Evolutionary conservation across 2,888 invertebrate genomes (phyloP), one percentile per base, ranked within the genome.

Genomic region (Priocnemis perturbator): DNA sequence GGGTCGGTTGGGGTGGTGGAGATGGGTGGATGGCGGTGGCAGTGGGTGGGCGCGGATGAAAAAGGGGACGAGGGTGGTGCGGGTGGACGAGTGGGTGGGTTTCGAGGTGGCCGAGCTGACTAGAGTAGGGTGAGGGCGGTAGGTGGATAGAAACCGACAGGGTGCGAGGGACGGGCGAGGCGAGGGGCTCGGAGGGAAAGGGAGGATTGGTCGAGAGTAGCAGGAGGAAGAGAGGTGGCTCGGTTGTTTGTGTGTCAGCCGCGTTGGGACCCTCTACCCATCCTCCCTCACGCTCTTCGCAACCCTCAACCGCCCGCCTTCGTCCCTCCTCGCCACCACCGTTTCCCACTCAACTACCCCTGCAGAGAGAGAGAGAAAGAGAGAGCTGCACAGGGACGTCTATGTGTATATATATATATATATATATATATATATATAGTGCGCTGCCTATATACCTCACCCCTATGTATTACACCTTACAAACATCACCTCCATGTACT

Each of bases 231-330:
- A 76, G 79, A 68, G 82, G 81, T 79, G 80, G 81, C 81, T 81
- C 81, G 84, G 85, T 86, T 87, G 88, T 88, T 88, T 88, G 88
- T 88, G 87, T 89, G 88, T 88, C 88, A 89, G 88, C 84, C 87
- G 86, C 88, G 82, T 84, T 87, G 88, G 86, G 87, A 86, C 84
- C 83, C 83, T 81, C 83, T 77, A 75, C 81, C 76, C 81, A 72
- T 76, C 78, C 77, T 73, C 68, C 59, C 73, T 61, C 48, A 14
- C 52, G 11, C 63, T 59, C n/a, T 58, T 44, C 15, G 62, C 65
- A 70, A 66, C 37, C 69, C 52, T 50, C 64, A 47, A 68, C 70
- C 65, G 67, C 66, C 69, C 63, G 37, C 63, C 74, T 62, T 63
- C 74, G 23, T 21, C 74, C 61, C 74, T 65, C 62, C 62, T 63